Conservation (phyloP, 2,797 vertebrate species). For the Pseudopleuronectes americanus region DNA sequence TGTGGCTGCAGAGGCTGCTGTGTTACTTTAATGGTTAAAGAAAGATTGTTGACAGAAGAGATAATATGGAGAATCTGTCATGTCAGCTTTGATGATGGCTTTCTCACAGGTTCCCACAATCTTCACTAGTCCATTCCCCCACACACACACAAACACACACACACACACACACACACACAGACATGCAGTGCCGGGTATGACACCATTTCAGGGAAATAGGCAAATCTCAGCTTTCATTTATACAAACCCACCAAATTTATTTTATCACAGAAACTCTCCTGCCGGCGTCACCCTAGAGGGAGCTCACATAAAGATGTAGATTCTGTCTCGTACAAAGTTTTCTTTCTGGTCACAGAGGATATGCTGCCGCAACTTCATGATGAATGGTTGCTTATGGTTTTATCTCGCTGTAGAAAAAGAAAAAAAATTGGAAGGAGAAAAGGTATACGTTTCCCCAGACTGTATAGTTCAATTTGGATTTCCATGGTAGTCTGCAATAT, state of each 20-base stretch:
- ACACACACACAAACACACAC: not conserved
- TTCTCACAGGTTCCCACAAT: not conserved
- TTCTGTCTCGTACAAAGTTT: constrained; percentile 58
- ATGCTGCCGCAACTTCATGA: constrained; percentile 54
- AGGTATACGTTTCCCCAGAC: constrained; percentile 56
- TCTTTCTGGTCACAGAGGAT: constrained; percentile 59
- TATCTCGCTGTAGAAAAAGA: constrained; percentile 56
- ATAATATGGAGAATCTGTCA: too few relatives aligned
- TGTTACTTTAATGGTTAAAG: too few relatives aligned
- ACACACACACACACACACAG: not conserved
- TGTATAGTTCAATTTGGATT: constrained; percentile 59
- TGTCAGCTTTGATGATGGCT: constrained; percentile 5
- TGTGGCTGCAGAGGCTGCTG: too few relatives aligned
- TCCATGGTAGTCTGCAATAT: constrained; percentile 6
- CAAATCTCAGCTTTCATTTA: constrained; percentile 35
- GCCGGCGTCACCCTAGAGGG: constrained; percentile 31
- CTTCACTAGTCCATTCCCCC: constrained; percentile 6
- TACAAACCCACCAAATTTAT: constrained; percentile 11
- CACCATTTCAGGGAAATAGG: not conserved
- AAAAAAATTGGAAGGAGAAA: constrained; percentile 56
- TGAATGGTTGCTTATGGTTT: constrained; percentile 72
- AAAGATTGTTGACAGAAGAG: too few relatives aligned
- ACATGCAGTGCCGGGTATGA: not conserved
- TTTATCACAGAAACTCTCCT: constrained; percentile 15
- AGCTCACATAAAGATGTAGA: constrained; percentile 39